Percentiles rank a stretch among this genome's conserved stretches.
These are phyloP conservation scores for Aramus guarauna DNA, from an alignment of 2,113 vertebrate genomes.

Conservation along the genomic window DNA sequence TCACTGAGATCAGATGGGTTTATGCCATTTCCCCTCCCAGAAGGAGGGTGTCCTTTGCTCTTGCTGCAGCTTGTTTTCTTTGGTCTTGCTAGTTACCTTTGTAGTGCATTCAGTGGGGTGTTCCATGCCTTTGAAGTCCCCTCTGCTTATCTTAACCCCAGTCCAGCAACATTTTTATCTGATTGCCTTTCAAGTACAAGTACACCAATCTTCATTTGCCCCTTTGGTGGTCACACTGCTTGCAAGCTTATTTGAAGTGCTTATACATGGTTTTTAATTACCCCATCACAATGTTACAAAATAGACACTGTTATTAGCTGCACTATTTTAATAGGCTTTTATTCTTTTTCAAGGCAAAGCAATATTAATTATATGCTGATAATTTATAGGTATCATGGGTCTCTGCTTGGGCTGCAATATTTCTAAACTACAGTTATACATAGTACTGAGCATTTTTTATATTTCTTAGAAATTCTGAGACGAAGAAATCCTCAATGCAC, in stretches of 20 bases:
- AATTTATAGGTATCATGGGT: fast-evolving
- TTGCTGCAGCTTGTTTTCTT: not conserved
- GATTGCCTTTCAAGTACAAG: not conserved
- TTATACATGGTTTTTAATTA: not conserved
- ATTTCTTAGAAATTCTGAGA: not conserved
- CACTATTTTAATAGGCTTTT: not conserved
- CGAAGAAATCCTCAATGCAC: not conserved
- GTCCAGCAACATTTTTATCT: not conserved
- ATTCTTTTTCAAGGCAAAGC: not conserved
- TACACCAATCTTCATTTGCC: not conserved
- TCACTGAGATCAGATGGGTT: not conserved
- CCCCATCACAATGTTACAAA: not conserved
- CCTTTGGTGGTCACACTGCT: not conserved
- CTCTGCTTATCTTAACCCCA: not conserved
- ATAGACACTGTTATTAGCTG: not conserved
- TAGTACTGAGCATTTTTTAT: not conserved
- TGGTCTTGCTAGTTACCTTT: not conserved
- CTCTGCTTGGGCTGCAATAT: not conserved
- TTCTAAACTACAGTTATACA: not conserved
- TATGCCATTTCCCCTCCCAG: fast-evolving
- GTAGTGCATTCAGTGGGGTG: not conserved
- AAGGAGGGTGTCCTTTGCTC: not conserved
- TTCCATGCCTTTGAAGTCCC: not conserved
- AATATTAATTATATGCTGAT: not conserved
- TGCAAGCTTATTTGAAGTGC: fast-evolving